Evolutionary conservation across 2,888 invertebrate species (phyloP).

Genomic region (Schrankia costaestrigalis): DNA sequence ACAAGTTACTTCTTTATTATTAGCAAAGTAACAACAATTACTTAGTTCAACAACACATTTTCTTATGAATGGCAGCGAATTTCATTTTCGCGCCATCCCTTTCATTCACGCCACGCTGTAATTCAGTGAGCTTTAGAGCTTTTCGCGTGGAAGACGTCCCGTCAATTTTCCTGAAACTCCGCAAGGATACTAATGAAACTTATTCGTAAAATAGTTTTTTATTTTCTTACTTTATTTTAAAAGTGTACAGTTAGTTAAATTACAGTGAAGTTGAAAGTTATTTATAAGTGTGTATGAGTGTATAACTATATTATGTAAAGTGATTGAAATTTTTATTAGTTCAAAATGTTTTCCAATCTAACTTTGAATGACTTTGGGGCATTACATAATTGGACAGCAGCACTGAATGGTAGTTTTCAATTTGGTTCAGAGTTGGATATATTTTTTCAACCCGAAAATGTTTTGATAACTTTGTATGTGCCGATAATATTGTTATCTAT

Average conservation of each 20-base stretch:
- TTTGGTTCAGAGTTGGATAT: conserved; percentile 59
- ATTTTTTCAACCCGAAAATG: conserved; percentile 64
- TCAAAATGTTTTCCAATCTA: conserved; percentile 31
- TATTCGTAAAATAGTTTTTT: neutral
- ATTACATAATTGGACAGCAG: conserved; percentile 22
- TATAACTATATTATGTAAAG: conserved; percentile 14
- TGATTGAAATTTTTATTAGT: conserved; percentile 4
- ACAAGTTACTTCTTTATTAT: too few species aligned
- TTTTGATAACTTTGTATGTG: conserved; percentile 83
- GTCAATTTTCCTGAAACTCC: conserved; percentile 19
- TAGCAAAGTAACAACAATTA: too few species aligned
- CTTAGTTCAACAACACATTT: too few species aligned
- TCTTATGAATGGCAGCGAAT: conserved; percentile 21
- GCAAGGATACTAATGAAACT: conserved; percentile 15
- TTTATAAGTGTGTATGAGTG: neutral
- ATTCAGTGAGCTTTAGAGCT: conserved; percentile 41
- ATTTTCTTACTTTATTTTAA: neutral
- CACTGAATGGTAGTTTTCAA: conserved; percentile 42
- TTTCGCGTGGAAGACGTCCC: conserved; percentile 29
- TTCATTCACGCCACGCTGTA: conserved; percentile 11
- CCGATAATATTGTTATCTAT: conserved; percentile 83
- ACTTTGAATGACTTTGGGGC: conserved; percentile 23
- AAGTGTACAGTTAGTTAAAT: neutral
- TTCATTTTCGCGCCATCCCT: conserved; percentile 10
- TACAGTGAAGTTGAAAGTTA: neutral